Conservation (phyloP, 1,140 invertebrate species). For the Rhyzopertha dominica region DNA sequence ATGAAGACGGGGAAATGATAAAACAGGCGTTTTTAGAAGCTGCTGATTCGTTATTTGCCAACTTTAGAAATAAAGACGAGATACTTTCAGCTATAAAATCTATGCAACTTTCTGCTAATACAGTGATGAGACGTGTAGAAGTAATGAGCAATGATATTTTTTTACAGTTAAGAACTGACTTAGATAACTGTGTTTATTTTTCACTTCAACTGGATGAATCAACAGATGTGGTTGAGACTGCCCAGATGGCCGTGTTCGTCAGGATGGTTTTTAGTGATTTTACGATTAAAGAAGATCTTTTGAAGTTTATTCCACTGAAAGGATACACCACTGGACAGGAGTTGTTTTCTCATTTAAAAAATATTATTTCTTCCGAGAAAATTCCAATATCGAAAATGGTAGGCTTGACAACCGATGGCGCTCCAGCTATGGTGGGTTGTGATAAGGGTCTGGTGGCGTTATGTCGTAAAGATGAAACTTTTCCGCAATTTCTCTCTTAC, state of each 20-base stretch:
- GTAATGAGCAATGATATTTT: slow-evolving; percentile 19
- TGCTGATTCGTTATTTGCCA: slow-evolving; percentile 16
- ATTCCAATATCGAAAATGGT: slow-evolving; percentile 30
- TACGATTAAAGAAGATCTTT: slow-evolving; percentile 16
- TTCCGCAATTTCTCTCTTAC: slow-evolving; percentile 36
- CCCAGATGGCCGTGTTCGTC: slow-evolving; percentile 8
- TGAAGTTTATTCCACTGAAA: slow-evolving; percentile 21
- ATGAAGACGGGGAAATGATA: slow-evolving; percentile 17
- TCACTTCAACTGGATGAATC: slow-evolving; percentile 18
- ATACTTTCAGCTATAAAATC: slow-evolving; percentile 20
- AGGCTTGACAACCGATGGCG: slow-evolving; percentile 39
- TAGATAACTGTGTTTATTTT: slow-evolving; percentile 15
- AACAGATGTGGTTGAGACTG: slow-evolving; percentile 13
- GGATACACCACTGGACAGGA: slow-evolving; percentile 29
- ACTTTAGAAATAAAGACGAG: slow-evolving; percentile 16
- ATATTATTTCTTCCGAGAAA: slow-evolving; percentile 15
- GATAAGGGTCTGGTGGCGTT: slow-evolving; percentile 33
- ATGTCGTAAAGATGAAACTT: slow-evolving; percentile 32
- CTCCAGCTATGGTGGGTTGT: slow-evolving; percentile 33
- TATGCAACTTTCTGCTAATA: slow-evolving; percentile 20
- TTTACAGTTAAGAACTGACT: slow-evolving; percentile 17
- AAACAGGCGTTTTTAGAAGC: slow-evolving; percentile 26
- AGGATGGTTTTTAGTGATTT: slow-evolving; percentile 17
- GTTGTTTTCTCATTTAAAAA: slow-evolving; percentile 16
- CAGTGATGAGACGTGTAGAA: slow-evolving; percentile 18